Evolutionary conservation across 1,140 invertebrate genomes (phyloP).

Genomic region (Drosophila parvula): DNA sequence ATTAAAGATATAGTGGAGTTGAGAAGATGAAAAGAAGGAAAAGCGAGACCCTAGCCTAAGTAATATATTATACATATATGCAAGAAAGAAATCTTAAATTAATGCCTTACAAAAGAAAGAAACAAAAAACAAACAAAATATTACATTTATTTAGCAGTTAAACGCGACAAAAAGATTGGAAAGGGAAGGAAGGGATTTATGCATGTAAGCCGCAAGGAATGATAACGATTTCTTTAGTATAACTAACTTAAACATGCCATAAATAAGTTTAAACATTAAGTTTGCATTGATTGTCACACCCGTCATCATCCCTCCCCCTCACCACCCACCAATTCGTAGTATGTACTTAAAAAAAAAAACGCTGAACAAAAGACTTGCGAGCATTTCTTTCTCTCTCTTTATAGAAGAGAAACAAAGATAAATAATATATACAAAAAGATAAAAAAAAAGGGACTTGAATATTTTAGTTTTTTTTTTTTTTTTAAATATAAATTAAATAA

Average conservation of each 20-base stretch:
- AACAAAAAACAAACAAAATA: constrained; percentile 22
- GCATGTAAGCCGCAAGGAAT: constrained; percentile 53
- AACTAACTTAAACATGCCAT: constrained; percentile 82
- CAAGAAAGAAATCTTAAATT: constrained; percentile 67
- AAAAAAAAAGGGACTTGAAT: constrained; percentile 31
- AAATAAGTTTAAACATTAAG: constrained; percentile 76
- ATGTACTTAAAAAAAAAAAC: constrained; percentile 69
- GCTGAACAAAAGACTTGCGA: constrained; percentile 69
- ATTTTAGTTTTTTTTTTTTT: constrained; percentile 39
- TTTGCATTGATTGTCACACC: constrained; percentile 27
- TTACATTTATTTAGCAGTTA: constrained; percentile 78
- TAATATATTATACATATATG: constrained; percentile 27
- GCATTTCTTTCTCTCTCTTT: constrained; percentile 42
- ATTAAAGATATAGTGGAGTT: constrained; percentile 12
- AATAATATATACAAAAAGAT: not conserved
- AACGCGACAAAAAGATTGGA: constrained; percentile 22
- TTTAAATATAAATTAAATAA: constrained; percentile 2
- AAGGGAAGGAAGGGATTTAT: constrained; percentile 17
- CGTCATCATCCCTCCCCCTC: constrained; percentile 3
- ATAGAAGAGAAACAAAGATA: constrained; percentile 11
- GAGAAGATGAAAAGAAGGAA: too few relatives aligned
- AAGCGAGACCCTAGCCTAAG: constrained; percentile 55
- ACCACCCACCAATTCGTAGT: constrained; percentile 43
- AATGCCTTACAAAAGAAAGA: constrained; percentile 70
- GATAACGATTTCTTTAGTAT: constrained; percentile 68